Conservation (phyloP, 2,888 invertebrate genomes). For the Metopia argyrocephala region DNA sequence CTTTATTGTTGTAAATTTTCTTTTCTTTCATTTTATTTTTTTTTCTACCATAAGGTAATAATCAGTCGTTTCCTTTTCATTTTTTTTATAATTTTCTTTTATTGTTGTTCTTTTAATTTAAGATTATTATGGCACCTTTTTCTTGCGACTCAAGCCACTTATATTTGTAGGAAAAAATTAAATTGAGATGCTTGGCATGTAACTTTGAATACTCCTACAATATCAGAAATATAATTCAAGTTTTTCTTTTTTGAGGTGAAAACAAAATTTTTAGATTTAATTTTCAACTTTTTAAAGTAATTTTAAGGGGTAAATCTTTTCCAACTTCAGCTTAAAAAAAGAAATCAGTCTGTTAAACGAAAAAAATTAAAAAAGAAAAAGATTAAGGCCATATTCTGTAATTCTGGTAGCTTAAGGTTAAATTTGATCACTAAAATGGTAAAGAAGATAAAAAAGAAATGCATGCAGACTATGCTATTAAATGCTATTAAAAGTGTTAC, state of each 20-base stretch:
- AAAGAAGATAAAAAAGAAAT: no score
- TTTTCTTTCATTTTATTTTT: not conserved
- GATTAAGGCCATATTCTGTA: no score
- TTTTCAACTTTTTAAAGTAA: conserved; percentile 1
- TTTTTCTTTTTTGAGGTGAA: not conserved
- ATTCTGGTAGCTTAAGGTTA: no score
- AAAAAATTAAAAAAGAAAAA: no score
- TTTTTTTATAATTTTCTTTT: conserved; percentile 6
- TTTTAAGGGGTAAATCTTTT: not conserved
- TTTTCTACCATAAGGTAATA: conserved; percentile 27
- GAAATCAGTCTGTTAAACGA: no score
- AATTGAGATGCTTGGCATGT: conserved; percentile 19
- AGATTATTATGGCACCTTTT: conserved; percentile 44
- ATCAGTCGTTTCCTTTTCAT: conserved; percentile 28
- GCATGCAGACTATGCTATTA: no score
- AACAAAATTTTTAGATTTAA: not conserved
- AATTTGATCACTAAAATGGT: no score
- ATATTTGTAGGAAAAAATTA: conserved; percentile 48
- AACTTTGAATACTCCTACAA: conserved; percentile 35
- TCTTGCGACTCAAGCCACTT: conserved; percentile 3
- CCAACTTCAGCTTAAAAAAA: no score
- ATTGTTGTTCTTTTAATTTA: conserved; percentile 30
- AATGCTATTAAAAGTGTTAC: no score
- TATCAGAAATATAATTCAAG: no score
- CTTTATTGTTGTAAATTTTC: conserved; percentile 40